These are phyloP conservation scores for Troilus luridus DNA, from an alignment of 2,888 invertebrate genomes.

Conservation along the genomic window DNA sequence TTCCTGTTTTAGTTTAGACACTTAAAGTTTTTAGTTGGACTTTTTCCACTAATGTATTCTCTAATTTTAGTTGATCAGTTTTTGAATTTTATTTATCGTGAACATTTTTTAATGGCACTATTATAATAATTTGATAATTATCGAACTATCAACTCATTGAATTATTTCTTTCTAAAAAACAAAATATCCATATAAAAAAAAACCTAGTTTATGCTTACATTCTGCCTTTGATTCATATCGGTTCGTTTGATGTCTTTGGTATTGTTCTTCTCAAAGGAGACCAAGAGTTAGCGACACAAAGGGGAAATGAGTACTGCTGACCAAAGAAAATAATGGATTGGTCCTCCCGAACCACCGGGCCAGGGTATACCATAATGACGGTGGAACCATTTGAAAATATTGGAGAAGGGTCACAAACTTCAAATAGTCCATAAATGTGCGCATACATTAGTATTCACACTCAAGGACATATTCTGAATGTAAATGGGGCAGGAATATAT, in stretches of 20 bases:
- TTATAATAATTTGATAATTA: no score
- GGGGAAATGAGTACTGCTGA: not conserved
- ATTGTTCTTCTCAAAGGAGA: not conserved
- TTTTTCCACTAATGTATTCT: no score
- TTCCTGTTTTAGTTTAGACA: no score
- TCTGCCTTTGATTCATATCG: not conserved
- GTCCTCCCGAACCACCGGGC: not conserved
- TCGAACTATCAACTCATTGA: no score
- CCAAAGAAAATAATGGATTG: slow-evolving; percentile 23
- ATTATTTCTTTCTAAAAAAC: no score
- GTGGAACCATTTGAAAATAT: not conserved
- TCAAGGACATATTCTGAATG: not conserved
- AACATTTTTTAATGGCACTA: no score
- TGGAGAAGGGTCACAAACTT: not conserved
- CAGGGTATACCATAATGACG: not conserved
- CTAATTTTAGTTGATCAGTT: no score
- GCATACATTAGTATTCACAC: not conserved
- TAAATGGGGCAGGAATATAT: not conserved
- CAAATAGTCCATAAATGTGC: not conserved
- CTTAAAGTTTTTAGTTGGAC: no score
- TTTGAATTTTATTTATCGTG: no score
- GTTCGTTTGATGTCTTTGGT: not conserved
- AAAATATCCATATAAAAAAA: not conserved
- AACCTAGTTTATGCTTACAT: not conserved
- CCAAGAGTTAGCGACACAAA: not conserved